Percentiles rank a stretch among this genome's conserved stretches.
phyloP scores from a whole-genome alignment of 2,888 invertebrate genomes.

The Dynastes tityus region DNA sequence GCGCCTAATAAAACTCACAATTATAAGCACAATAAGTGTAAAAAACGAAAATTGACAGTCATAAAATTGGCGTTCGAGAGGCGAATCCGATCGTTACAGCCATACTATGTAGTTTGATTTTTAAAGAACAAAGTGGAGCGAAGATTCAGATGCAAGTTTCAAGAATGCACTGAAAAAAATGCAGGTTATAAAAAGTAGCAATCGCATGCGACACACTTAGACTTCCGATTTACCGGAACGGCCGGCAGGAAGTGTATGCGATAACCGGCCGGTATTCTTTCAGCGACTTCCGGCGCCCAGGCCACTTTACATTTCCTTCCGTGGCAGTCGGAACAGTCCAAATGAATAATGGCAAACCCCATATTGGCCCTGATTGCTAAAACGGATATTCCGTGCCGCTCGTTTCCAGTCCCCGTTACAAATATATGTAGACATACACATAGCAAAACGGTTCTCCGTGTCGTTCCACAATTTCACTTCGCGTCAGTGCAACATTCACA shows the following conservation, averaged over 20 bases:
- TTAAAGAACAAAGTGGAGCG: too few relatives aligned
- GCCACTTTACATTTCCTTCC: constrained; percentile 71
- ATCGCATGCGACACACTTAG: constrained; percentile 61
- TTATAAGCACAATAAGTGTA: too few relatives aligned
- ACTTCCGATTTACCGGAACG: constrained; percentile 67
- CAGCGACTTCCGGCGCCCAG: constrained; percentile 66
- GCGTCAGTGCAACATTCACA: constrained; percentile 32
- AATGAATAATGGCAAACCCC: constrained; percentile 67
- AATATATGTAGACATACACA: constrained; percentile 38
- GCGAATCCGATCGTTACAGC: too few relatives aligned
- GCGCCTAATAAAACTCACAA: too few relatives aligned
- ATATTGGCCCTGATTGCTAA: constrained; percentile 68
- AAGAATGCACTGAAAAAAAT: constrained; percentile 20
- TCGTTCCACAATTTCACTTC: constrained; percentile 31
- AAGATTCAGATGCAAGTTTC: background rate
- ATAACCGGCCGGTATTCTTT: constrained; percentile 68
- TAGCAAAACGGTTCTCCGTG: constrained; percentile 33
- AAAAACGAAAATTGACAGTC: too few relatives aligned
- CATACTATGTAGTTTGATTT: too few relatives aligned
- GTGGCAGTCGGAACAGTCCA: constrained; percentile 60
- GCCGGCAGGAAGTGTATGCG: constrained; percentile 65
- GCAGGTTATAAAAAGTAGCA: constrained; percentile 53
- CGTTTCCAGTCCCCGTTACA: constrained; percentile 31
- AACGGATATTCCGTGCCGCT: constrained; percentile 68
- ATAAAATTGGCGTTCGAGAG: too few relatives aligned